These are phyloP conservation scores for Micrasema minimum DNA, from an alignment of 1,140 invertebrate genomes.

Conservation along the genomic window DNA sequence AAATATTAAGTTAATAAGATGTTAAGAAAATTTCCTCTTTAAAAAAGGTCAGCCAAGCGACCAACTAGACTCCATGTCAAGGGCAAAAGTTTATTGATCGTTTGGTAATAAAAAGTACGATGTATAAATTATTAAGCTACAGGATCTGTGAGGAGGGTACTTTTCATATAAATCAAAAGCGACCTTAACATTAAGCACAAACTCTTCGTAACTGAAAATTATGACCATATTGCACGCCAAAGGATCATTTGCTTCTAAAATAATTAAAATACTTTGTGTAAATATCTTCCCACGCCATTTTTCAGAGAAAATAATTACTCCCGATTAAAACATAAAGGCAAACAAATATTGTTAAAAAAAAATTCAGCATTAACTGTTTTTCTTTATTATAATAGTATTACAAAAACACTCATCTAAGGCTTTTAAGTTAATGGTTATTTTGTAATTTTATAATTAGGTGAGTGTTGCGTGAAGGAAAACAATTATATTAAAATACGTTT, in stretches of 20 bases:
- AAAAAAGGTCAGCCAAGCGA: neutral
- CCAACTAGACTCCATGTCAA: constrained; percentile 1
- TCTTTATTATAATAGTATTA: no score
- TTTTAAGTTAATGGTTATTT: no score
- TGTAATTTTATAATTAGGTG: no score
- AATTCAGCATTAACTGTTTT: no score
- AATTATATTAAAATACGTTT: no score
- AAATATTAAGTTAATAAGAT: no score
- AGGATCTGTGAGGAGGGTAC: neutral
- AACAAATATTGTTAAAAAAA: no score
- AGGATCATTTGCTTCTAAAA: constrained; percentile 22
- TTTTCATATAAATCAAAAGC: neutral
- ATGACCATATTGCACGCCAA: constrained; percentile 2
- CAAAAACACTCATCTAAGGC: no score
- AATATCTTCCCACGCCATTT: neutral
- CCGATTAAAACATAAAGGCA: no score
- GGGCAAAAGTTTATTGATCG: neutral
- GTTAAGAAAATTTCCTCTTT: neutral
- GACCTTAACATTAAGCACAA: constrained; percentile 16
- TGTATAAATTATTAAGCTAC: neutral
- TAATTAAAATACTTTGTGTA: constrained; percentile 13
- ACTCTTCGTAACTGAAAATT: neutral
- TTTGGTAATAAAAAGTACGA: no score
- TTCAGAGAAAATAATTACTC: neutral
- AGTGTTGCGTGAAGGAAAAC: no score